Percentiles rank a stretch among this genome's conserved stretches.
phyloP scores from a whole-genome alignment of 2,113 vertebrate genomes.

The Phyllostomus discolor region DNA sequence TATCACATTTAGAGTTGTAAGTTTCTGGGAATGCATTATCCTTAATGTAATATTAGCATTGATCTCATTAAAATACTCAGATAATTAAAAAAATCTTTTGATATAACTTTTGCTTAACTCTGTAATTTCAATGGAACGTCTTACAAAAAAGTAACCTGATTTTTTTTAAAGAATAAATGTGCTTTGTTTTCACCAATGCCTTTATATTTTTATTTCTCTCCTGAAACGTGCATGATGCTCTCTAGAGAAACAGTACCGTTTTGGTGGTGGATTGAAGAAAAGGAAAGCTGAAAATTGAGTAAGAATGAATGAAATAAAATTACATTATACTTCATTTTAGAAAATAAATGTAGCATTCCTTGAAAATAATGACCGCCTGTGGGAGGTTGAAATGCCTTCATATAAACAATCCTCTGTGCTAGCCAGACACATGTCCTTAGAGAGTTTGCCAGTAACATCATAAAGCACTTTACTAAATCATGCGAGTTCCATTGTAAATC shows the following conservation, averaged over 20 bases:
- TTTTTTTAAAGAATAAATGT: background rate
- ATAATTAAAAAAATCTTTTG: background rate
- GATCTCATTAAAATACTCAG: background rate
- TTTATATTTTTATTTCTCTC: background rate
- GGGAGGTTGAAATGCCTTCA: background rate
- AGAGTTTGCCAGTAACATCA: constrained; percentile 33
- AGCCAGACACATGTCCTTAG: background rate
- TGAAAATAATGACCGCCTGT: constrained; percentile 26
- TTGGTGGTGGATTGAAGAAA: constrained; percentile 6
- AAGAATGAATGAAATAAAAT: constrained; percentile 34
- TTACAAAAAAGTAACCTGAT: background rate
- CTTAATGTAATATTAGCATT: background rate
- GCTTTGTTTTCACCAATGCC: background rate
- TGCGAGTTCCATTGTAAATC: constrained; percentile 6
- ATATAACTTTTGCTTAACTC: background rate
- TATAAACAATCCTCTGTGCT: background rate
- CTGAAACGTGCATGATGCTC: background rate
- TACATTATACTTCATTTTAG: background rate
- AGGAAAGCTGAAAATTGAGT: background rate
- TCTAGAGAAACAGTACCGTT: background rate
- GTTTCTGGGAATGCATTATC: constrained; percentile 1
- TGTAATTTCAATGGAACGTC: background rate
- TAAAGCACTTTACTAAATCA: constrained; percentile 30
- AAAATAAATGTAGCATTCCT: background rate
- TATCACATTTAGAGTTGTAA: background rate